Evolutionary conservation across 2,797 vertebrate species (phyloP), one percentile per base, ranked within the genome.

Genomic region (Chloroceryle inda): DNA sequence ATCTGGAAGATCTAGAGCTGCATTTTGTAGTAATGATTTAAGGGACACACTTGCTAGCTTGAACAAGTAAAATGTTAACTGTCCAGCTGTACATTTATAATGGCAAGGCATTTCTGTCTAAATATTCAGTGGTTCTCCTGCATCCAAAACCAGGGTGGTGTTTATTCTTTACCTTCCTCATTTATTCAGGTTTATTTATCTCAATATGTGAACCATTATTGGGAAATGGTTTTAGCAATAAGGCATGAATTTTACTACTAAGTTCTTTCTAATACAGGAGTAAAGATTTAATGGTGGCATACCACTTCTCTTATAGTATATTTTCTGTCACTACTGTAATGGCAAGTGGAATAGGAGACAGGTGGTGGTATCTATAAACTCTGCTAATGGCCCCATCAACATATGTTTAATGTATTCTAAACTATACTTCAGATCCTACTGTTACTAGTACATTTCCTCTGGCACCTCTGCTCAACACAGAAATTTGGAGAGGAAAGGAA

Each of bases 401-500:
- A 94, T 97, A 96, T 97, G 97, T 97, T 98, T 97, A 96, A 98
- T 98, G 97, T 95, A 95, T 96, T 96, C 95, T 90, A 89, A 97
- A 95, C 94, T 96, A 95, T 97, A 96, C 81, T 97, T 96, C 97
- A 97, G 97, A 98, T 99, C 97, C 96, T 98, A 96, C 97, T 97
- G 98, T 98, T 99, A 97, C 98, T 98, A 98, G 96, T 85, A 98
- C 96, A 97, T 97, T 97, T 98, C 93, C 93, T 92, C 88, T 69
- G 76, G 82, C 82, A 72, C 96, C 97, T 97, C 98, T 97, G 97
- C 98, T 96, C 98, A 97, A 99, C 98, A 96, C 95, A 98, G 98
- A 98, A 97, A 99, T 99, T 98, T 98, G 97, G 96, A 99, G 98
- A 98, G 98, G 95, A 98, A 97, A 97, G 98, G 98, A 98, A 98